Evolutionary conservation across 2,113 vertebrate genomes (phyloP), one percentile per base, ranked within the genome.

Genomic region (Noturus placidus): DNA sequence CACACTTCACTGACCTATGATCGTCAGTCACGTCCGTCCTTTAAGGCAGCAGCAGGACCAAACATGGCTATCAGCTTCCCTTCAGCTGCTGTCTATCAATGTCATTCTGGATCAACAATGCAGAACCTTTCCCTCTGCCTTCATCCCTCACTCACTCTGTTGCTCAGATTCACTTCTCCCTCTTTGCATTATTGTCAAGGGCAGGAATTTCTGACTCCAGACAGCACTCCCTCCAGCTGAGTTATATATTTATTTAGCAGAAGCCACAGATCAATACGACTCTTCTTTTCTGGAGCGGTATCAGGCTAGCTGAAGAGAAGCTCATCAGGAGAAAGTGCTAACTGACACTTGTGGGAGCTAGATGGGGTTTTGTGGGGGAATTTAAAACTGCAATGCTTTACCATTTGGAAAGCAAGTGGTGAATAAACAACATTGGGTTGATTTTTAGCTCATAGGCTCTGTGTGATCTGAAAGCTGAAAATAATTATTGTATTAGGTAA

Each of bases 91-190:
- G 95, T 95, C 95, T 93, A 94, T 96, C 95, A 96, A 94, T 94
- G 95, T 95, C 95, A 96, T 91, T 93, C 92, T 93, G 94, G 94
- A 95, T 96, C 95, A 96, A 94, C 95, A 96, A 95, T 95, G 95
- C 95, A 95, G 95, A 96, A 95, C 94, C 92, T 88, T 92, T 86
- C 90, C 90, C 70, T 82, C 87, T 90, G 92, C 91, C 91, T 94
- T 87, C 86, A 91, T 90, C 82, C 78, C 65, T 86, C 87, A 3
- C 89, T 91, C 94, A 92, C 93, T 90, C 94, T 91, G 91, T 91
- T 93, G 91, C 93, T 92, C 90, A 79, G 90, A 87, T 89, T 86
- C 90, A 89, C 91, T 91, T 90, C 81, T 91, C 87, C 91, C 89
- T 61, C 77, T 83, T 76, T 63, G 81, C 81, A 81, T 88, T 91